Evolutionary conservation across 1,140 invertebrate species (phyloP).

Genomic region (roundworm (Caenorhabditis elegans)): DNA sequence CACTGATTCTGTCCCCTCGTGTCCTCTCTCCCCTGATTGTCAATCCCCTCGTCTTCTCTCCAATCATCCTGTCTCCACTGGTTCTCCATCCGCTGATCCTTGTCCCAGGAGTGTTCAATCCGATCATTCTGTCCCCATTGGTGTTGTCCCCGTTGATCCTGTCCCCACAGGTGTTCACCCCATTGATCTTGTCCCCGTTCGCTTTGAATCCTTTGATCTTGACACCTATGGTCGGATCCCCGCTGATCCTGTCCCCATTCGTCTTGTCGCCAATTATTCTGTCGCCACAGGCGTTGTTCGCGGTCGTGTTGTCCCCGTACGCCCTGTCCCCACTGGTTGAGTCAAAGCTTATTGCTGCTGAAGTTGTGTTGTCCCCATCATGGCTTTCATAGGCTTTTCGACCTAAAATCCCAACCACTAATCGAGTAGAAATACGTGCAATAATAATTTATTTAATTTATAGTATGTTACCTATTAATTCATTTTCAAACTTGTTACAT

Average conservation of each 20-base stretch:
- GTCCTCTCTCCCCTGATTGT: conserved; percentile 53
- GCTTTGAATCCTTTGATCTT: conserved; percentile 47
- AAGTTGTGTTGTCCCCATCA: conserved; percentile 60
- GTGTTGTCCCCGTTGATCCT: conserved; percentile 46
- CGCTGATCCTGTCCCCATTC: conserved; percentile 51
- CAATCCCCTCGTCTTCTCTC: conserved; percentile 56
- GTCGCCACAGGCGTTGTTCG: conserved; percentile 40
- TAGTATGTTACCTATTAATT: no score
- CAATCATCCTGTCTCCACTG: conserved; percentile 56
- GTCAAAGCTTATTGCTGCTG: conserved; percentile 48
- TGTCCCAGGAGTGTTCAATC: conserved; percentile 48
- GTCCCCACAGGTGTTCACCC: conserved; percentile 47
- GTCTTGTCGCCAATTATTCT: conserved; percentile 52
- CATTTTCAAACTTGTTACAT: no score
- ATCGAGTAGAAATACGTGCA: conserved; percentile 24
- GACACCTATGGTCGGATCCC: conserved; percentile 50
- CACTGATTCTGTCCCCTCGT: conserved; percentile 54
- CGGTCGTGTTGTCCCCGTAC: conserved; percentile 49
- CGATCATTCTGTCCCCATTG: conserved; percentile 42
- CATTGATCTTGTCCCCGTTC: conserved; percentile 42
- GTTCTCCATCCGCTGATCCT: conserved; percentile 57
- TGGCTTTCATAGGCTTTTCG: conserved; percentile 46
- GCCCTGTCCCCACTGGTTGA: conserved; percentile 45
- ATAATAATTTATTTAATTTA: conserved; percentile 20
- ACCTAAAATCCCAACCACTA: not conserved